Evolutionary conservation across 2,888 invertebrate genomes (phyloP).

Genomic region (Eubasilissa splendida): DNA sequence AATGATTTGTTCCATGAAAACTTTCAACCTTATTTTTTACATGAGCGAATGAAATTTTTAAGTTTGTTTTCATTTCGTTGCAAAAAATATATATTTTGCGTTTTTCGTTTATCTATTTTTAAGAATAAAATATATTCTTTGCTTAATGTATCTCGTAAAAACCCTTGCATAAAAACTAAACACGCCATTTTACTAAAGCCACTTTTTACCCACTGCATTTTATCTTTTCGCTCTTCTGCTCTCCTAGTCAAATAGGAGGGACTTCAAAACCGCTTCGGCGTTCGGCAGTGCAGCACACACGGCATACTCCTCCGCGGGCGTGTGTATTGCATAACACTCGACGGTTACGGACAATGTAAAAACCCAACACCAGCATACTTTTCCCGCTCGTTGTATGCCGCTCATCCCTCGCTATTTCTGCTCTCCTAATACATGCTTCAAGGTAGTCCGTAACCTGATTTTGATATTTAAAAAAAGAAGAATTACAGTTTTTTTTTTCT

Average conservation of each 20-base stretch:
- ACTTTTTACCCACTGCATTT: neutral
- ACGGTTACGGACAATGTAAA: no score
- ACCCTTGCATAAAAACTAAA: no score
- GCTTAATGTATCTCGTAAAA: no score
- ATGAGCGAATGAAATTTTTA: no score
- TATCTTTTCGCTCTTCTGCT: constrained; percentile 32
- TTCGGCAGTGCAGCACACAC: neutral
- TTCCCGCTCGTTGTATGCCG: constrained; percentile 7
- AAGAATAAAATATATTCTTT: no score
- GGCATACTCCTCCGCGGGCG: constrained; percentile 1
- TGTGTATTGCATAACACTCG: neutral
- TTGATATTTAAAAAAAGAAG: neutral
- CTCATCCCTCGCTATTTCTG: constrained; percentile 23
- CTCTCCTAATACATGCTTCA: constrained; percentile 30
- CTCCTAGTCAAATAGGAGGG: constrained; percentile 50
- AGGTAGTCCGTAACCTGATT: constrained; percentile 43
- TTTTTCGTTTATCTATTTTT: no score
- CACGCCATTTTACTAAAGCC: no score
- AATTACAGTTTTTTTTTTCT: neutral
- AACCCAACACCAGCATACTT: neutral
- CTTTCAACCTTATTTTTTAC: no score
- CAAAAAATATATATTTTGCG: no score
- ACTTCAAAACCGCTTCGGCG: constrained; percentile 44
- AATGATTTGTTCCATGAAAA: neutral
- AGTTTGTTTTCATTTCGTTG: no score